These are phyloP conservation scores for Melanotaenia pygmaea DNA, from an alignment of 2,797 vertebrate species.

Conservation along the genomic window DNA sequence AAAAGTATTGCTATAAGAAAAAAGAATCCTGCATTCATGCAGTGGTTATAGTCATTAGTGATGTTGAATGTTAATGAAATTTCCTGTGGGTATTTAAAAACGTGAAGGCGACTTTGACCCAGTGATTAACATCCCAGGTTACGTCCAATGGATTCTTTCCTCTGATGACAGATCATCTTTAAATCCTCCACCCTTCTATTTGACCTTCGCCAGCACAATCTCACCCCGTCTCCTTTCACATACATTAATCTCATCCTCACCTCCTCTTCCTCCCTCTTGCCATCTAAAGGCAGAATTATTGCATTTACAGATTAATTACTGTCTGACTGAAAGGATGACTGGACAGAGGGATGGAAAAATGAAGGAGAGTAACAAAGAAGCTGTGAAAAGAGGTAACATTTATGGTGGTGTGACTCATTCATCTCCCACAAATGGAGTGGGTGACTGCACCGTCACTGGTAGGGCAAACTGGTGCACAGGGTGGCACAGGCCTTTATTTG, in stretches of 20 bases:
- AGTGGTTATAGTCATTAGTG: neutral
- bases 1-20: neutral
- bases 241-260: conserved; percentile 33
- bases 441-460: conserved; percentile 59
- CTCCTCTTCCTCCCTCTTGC: conserved; percentile 22
- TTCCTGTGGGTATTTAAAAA: neutral
- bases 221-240: conserved; percentile 34
- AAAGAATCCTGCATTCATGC: neutral
- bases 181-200: conserved; percentile 24
- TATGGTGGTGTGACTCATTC: conserved; percentile 56
- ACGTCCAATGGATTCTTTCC: conserved; percentile 13
- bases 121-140: conserved; percentile 16
- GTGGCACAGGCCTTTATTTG: conserved; percentile 23
- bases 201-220: conserved; percentile 54
- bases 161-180: conserved; percentile 24
- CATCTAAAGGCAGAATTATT: conserved; percentile 61
- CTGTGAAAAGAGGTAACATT: conserved; percentile 58
- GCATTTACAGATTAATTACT: conserved; percentile 71
- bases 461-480: conserved; percentile 45
- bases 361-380: conserved; percentile 57
- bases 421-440: conserved; percentile 67
- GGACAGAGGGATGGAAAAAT: conserved; percentile 51
- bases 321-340: conserved; percentile 40
- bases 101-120: neutral
- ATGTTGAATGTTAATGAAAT: neutral